Conservation (phyloP, 2,888 invertebrate species). For the Cryptosula pallasiana region DNA sequence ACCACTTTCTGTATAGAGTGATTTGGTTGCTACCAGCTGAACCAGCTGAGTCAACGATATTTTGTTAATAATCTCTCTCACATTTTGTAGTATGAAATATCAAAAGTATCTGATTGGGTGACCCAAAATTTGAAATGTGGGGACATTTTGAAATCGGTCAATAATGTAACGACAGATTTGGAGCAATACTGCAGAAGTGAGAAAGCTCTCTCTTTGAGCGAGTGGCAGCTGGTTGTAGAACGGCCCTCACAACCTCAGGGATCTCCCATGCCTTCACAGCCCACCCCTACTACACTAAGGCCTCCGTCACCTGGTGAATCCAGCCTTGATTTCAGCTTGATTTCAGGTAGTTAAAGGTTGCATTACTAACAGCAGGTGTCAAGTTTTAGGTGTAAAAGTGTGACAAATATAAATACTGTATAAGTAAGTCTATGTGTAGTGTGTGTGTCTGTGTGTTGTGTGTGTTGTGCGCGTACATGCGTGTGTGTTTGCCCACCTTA, state of each 20-base stretch:
- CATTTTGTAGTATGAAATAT: slow-evolving; percentile 17
- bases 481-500: no score
- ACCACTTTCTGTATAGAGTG: no score
- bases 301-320: not conserved
- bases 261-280: not conserved
- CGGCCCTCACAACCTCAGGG: not conserved
- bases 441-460: no score
- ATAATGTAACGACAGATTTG: not conserved
- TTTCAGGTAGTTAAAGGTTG: not conserved
- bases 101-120: not conserved
- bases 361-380: no score
- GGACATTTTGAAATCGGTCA: not conserved
- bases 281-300: not conserved
- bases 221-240: not conserved
- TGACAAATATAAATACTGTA: no score
- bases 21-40: no score
- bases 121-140: not conserved
- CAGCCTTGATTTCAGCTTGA: not conserved
- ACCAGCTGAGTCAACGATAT: no score
- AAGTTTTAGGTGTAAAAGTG: no score
- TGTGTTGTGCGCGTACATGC: no score
- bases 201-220: not conserved
- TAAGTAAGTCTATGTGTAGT: no score
- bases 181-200: not conserved
- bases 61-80: no score